Evolutionary conservation across 2,797 vertebrate genomes (phyloP).

Genomic region (Tolypeutes matacus): DNA sequence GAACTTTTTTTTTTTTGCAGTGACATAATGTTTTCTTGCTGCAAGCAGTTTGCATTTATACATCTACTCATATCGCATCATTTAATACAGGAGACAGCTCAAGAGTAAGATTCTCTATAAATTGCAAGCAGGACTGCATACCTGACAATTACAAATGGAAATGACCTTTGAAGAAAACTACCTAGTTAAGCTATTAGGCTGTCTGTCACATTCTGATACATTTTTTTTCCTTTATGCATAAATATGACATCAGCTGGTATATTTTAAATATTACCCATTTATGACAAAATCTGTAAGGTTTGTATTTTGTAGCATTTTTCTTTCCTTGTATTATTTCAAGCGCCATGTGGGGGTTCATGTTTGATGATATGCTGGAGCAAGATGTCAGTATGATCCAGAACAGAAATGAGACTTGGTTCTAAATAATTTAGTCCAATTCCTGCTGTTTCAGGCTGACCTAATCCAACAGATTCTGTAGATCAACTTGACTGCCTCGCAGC

Average conservation of each 20-base stretch:
- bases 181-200: constrained; percentile 18
- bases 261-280: constrained; percentile 57
- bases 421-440: constrained; percentile 71
- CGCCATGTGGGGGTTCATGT: constrained; percentile 51
- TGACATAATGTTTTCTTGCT: background rate
- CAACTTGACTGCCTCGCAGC: constrained; percentile 70
- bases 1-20: background rate
- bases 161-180: constrained; percentile 56
- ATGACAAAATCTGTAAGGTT: constrained; percentile 61
- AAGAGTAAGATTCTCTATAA: background rate
- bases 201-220: constrained; percentile 37
- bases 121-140: background rate
- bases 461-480: constrained; percentile 62
- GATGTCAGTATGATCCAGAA: constrained; percentile 76
- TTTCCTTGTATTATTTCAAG: constrained; percentile 45
- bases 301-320: constrained; percentile 66
- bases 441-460: constrained; percentile 72
- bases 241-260: constrained; percentile 41
- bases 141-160: constrained; percentile 12
- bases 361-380: constrained; percentile 71
- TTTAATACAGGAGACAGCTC: background rate
- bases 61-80: background rate
- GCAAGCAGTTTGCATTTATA: background rate
- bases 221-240: constrained; percentile 62
- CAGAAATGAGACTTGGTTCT: constrained; percentile 73